These are phyloP conservation scores for Lacerta agilis DNA, from an alignment of 2,797 vertebrate genomes.

Conservation along the genomic window DNA sequence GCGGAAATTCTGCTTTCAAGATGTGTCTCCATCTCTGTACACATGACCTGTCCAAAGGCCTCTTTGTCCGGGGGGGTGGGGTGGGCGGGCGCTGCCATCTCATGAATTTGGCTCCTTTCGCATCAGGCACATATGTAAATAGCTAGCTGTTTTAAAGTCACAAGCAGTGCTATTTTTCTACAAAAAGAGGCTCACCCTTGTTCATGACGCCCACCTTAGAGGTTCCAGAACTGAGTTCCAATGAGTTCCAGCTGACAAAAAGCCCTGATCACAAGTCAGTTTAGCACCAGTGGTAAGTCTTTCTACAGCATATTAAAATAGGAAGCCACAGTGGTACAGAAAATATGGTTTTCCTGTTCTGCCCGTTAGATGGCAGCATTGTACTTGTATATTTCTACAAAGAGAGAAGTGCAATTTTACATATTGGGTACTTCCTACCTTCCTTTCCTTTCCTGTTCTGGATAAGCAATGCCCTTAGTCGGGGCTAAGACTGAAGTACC, in stretches of 20 bases:
- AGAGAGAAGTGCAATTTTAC: neutral
- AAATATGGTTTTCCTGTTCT: neutral
- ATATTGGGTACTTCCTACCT: neutral
- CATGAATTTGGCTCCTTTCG: neutral
- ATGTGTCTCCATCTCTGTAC: neutral
- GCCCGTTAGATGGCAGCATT: constrained; percentile 29
- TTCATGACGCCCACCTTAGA: too few relatives aligned
- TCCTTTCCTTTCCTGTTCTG: neutral
- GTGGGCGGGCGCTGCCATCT: neutral
- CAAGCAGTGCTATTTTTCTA: too few relatives aligned
- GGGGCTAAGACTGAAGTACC: neutral
- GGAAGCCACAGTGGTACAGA: neutral
- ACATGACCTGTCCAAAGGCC: neutral
- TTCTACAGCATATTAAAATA: neutral
- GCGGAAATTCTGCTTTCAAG: neutral
- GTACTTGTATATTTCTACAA: neutral
- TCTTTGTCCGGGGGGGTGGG: neutral
- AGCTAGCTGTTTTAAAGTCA: neutral
- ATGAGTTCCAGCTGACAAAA: too few relatives aligned
- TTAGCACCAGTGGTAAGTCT: neutral
- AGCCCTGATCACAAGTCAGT: neutral
- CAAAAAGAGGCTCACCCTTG: too few relatives aligned
- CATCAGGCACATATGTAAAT: neutral
- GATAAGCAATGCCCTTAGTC: neutral
- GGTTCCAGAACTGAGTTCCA: too few relatives aligned